phyloP scores from a whole-genome alignment of 2,113 vertebrate species.

The Cheilinus undulatus region DNA sequence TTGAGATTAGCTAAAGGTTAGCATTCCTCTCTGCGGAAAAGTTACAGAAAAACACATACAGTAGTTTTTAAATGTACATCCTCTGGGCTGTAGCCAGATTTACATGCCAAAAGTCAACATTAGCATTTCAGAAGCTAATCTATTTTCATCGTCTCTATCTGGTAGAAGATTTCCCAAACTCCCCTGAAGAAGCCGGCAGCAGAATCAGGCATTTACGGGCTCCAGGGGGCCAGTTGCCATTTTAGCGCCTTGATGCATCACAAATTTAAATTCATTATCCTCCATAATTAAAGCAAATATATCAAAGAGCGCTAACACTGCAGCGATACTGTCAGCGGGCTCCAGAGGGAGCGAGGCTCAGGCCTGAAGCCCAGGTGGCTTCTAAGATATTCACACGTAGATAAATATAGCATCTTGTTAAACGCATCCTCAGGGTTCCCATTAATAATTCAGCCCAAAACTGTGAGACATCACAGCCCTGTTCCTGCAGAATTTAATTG shows the following conservation, averaged over 20 bases:
- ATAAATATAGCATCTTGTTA: constrained; percentile 39
- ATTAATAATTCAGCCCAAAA: constrained; percentile 52
- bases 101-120: constrained; percentile 66
- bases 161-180: constrained; percentile 34
- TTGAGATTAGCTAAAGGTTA: constrained; percentile 20
- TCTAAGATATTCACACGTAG: neutral
- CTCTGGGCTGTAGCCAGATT: constrained; percentile 19
- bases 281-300: constrained; percentile 71
- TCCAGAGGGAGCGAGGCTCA: constrained; percentile 27
- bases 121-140: constrained; percentile 62
- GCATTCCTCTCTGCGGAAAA: neutral
- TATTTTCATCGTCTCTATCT: constrained; percentile 58
- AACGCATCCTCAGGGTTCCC: constrained; percentile 20
- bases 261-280: constrained; percentile 66
- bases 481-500: constrained; percentile 16
- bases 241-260: constrained; percentile 46
- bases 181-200: constrained; percentile 30
- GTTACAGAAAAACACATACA: constrained; percentile 9
- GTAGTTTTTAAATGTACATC: constrained; percentile 4
- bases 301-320: constrained; percentile 46
- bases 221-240: constrained; percentile 45
- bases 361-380: constrained; percentile 39
- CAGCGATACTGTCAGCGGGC: constrained; percentile 25
- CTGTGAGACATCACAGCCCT: neutral
- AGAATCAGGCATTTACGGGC: constrained; percentile 34